Evolutionary conservation across 2,888 invertebrate genomes (phyloP).

Genomic region (Tineola bisselliella): DNA sequence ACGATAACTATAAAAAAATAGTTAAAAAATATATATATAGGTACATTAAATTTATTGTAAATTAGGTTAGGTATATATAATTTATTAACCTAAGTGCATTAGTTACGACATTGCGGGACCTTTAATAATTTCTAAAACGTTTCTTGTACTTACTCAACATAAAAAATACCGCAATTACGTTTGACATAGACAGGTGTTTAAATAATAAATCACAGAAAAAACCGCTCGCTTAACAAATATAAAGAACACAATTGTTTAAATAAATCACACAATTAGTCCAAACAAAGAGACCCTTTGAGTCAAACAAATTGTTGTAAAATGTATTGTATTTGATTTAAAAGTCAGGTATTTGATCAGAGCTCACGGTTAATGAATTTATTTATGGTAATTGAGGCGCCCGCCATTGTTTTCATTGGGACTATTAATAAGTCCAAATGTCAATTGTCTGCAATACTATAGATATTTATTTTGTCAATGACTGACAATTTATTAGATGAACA

Average conservation of each 20-base stretch:
- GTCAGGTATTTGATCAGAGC: constrained; percentile 54
- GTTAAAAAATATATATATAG: too few species aligned
- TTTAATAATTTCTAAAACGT: too few species aligned
- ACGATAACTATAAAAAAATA: too few species aligned
- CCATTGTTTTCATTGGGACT: constrained; percentile 32
- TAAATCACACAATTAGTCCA: constrained; percentile 44
- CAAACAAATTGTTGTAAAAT: constrained; percentile 40
- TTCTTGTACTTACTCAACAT: not conserved
- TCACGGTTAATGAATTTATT: constrained; percentile 38
- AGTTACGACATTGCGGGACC: too few species aligned
- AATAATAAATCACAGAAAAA: constrained; percentile 17
- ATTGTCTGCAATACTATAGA: not conserved
- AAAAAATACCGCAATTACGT: not conserved
- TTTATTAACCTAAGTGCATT: too few species aligned
- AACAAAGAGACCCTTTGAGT: constrained; percentile 26
- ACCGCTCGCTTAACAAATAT: constrained; percentile 20
- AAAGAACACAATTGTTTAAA: constrained; percentile 1
- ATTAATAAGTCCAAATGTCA: constrained; percentile 29
- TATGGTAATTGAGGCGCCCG: constrained; percentile 30
- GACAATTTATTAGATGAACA: not conserved
- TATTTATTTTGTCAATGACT: not conserved
- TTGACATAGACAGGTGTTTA: not conserved
- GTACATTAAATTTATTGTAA: too few species aligned
- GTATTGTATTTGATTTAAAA: constrained; percentile 48
- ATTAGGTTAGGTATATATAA: too few species aligned